Conservation (phyloP, 92 coral and sea anemone species). For the Zoanthus sociatus region DNA sequence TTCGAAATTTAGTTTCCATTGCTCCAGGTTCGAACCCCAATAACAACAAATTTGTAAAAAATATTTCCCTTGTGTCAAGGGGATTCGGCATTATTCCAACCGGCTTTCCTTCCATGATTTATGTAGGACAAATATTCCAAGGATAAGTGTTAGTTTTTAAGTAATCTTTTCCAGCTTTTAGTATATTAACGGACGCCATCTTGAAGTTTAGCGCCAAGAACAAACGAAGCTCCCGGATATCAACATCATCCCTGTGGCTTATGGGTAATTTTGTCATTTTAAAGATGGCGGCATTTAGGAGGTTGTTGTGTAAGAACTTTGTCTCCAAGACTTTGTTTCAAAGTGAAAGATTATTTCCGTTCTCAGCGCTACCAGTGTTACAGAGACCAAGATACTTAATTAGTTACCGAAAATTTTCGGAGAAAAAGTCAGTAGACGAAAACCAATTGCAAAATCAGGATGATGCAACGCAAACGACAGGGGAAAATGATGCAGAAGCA, state of each 20-base stretch:
- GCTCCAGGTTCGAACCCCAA: slow-evolving; percentile 92
- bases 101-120: slow-evolving; percentile 50
- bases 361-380: background rate
- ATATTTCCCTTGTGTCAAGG: slow-evolving; percentile 86
- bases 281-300: slow-evolving; percentile 61
- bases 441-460: slow-evolving; percentile 27
- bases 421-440: slow-evolving; percentile 34
- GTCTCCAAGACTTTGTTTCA: slow-evolving; percentile 14
- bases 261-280: slow-evolving; percentile 40
- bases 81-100: slow-evolving; percentile 86
- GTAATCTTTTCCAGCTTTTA: background rate
- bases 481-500: slow-evolving; percentile 6
- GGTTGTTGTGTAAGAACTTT: slow-evolving; percentile 18
- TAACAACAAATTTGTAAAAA: slow-evolving; percentile 89
- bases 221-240: slow-evolving; percentile 66
- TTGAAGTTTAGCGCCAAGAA: slow-evolving; percentile 82
- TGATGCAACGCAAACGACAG: background rate
- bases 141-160: background rate
- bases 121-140: background rate
- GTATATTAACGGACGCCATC: slow-evolving; percentile 61
- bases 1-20: slow-evolving; percentile 92
- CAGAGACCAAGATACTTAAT: background rate
- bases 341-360: slow-evolving; percentile 16
- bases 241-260: slow-evolving; percentile 21
- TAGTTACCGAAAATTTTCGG: background rate